These are phyloP conservation scores for Rotaria socialis DNA, from an alignment of 2,888 invertebrate genomes.

Conservation along the genomic window DNA sequence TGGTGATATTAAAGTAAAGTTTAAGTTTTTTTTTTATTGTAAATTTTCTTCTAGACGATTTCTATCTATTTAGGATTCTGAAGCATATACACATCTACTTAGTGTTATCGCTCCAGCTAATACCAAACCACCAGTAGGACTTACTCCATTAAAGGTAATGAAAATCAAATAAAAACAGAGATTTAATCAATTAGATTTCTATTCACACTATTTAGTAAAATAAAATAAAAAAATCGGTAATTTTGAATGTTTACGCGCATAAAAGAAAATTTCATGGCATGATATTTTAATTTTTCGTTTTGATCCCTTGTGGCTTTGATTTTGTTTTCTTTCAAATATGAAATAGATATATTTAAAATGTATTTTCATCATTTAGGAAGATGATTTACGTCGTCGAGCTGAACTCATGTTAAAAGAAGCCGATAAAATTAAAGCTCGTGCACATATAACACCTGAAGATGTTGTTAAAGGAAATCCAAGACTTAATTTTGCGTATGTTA, in stretches of 20 bases:
- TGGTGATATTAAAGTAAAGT: constrained; percentile 71
- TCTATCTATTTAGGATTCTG: constrained; percentile 66
- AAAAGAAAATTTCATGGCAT: neutral
- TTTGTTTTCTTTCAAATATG: no score
- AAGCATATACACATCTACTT: constrained; percentile 85
- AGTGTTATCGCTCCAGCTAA: constrained; percentile 85
- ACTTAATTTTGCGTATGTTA: constrained; percentile 75
- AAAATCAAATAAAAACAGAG: neutral
- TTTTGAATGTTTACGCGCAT: neutral
- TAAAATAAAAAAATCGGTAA: neutral
- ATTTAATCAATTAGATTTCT: neutral
- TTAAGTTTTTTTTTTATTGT: neutral
- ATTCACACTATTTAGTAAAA: neutral
- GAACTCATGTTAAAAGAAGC: constrained; percentile 94
- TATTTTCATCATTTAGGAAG: constrained; percentile 28
- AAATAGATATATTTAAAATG: no score
- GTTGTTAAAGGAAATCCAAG: constrained; percentile 94
- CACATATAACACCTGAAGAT: constrained; percentile 89
- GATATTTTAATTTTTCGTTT: neutral
- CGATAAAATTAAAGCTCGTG: constrained; percentile 85
- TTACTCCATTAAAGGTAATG: constrained; percentile 74
- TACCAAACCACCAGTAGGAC: constrained; percentile 68
- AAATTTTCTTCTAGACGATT: neutral
- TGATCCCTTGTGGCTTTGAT: neutral
- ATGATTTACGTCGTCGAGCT: constrained; percentile 66